These are phyloP conservation scores for Pseudomyrmex dendroicus DNA, from an alignment of 1,140 invertebrate genomes.

Conservation along the genomic window DNA sequence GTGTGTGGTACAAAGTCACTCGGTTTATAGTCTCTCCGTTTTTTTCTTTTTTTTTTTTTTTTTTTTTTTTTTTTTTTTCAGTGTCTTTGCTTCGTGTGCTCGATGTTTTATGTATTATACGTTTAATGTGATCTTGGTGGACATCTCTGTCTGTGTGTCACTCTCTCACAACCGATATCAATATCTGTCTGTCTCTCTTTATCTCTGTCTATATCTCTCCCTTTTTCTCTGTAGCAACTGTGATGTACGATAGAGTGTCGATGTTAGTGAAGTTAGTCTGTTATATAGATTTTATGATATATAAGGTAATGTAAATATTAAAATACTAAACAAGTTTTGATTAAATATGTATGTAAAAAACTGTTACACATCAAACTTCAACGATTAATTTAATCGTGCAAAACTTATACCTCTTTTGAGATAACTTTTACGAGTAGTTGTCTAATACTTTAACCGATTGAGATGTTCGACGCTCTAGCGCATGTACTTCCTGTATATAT, in stretches of 20 bases:
- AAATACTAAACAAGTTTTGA: background rate
- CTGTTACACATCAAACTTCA: background rate
- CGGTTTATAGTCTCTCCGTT: constrained; percentile 53
- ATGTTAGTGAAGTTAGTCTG: background rate
- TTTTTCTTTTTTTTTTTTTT: constrained; percentile 16
- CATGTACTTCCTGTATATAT: background rate
- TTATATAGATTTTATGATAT: background rate
- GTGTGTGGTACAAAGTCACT: constrained; percentile 23
- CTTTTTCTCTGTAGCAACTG: background rate
- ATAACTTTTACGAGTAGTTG: background rate
- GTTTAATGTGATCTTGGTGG: constrained; percentile 1
- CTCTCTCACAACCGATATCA: background rate
- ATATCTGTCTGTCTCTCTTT: constrained; percentile 36
- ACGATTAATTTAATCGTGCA: background rate
- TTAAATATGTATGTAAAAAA: background rate
- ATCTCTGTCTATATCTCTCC: constrained; percentile 18
- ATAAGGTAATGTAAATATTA: background rate
- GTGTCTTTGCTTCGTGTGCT: constrained; percentile 64
- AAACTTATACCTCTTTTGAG: background rate
- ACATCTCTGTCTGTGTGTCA: constrained; percentile 12
- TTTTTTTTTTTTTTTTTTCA: constrained; percentile 30
- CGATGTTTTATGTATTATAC: constrained; percentile 52
- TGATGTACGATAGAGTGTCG: constrained; percentile 25
- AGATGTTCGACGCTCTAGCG: background rate
- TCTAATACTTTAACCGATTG: background rate